Percentiles rank a stretch among this genome's conserved stretches.
Conservation (phyloP, 2,113 vertebrate genomes). For the Pardalotus punctatus region DNA sequence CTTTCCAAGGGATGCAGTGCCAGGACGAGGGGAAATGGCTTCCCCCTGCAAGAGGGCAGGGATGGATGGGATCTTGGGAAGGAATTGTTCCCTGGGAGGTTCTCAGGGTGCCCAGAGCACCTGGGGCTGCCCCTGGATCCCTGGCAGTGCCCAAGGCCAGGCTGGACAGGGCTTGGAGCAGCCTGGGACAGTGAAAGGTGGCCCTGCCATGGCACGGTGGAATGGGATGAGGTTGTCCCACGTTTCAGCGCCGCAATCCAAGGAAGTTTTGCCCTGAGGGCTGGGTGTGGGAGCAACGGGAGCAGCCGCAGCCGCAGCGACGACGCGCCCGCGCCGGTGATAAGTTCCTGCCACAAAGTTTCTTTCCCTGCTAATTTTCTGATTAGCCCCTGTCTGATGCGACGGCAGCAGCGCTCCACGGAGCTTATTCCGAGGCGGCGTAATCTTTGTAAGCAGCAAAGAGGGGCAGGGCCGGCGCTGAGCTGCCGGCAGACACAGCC, state of each 20-base stretch:
- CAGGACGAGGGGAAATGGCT: neutral
- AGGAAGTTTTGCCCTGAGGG: neutral
- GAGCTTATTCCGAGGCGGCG: slow-evolving; percentile 36
- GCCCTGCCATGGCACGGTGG: neutral
- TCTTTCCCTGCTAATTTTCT: slow-evolving; percentile 39
- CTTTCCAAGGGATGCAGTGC: neutral
- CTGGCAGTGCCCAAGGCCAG: neutral
- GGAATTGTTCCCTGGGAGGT: neutral
- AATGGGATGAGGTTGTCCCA: fast-evolving
- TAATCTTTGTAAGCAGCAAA: slow-evolving; percentile 57
- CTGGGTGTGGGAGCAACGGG: neutral
- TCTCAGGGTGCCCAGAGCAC: neutral
- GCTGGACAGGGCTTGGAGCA: neutral
- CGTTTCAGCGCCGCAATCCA: fast-evolving
- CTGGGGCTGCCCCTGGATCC: neutral
- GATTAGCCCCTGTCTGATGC: slow-evolving; percentile 44
- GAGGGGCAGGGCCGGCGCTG: slow-evolving; percentile 6
- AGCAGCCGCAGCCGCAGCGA: neutral
- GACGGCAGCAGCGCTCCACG: neutral
- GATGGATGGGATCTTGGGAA: neutral
- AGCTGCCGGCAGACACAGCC: slow-evolving; percentile 7
- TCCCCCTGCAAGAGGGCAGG: neutral
- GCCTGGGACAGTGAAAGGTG: neutral
- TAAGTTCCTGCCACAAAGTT: slow-evolving; percentile 33
- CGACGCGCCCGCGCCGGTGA: neutral